phyloP scores from a whole-genome alignment of 2,888 invertebrate species.

The Apamea monoglypha region DNA sequence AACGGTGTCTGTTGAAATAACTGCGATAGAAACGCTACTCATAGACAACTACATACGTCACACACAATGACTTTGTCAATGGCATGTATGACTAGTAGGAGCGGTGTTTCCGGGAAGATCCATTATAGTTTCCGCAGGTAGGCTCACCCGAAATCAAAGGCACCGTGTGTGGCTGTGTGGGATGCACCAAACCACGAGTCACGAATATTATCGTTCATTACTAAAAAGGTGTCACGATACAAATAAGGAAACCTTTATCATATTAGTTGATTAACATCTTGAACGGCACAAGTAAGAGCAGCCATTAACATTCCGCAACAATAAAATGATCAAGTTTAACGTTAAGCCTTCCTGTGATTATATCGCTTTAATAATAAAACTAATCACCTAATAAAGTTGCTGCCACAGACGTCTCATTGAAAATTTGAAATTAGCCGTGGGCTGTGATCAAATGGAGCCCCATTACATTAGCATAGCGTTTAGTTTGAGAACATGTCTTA shows the following conservation, averaged over 20 bases:
- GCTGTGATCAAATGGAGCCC: slow-evolving; percentile 87
- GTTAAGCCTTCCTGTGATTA: slow-evolving; percentile 48
- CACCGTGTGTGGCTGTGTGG: slow-evolving; percentile 54
- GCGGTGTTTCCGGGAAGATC: slow-evolving; percentile 73
- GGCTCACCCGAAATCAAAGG: slow-evolving; percentile 45
- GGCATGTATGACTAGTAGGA: slow-evolving; percentile 58
- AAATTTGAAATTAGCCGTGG: slow-evolving; percentile 87
- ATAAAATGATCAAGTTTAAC: slow-evolving; percentile 42
- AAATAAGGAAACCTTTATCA: slow-evolving; percentile 57
- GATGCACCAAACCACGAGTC: slow-evolving; percentile 36
- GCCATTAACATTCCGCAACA: slow-evolving; percentile 57
- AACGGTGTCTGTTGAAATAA: slow-evolving; percentile 18
- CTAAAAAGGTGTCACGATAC: slow-evolving; percentile 38
- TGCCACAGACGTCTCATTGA: slow-evolving; percentile 86
- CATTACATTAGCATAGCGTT: slow-evolving; percentile 90
- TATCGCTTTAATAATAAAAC: slow-evolving; percentile 70
- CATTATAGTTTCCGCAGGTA: slow-evolving; percentile 66
- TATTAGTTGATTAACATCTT: slow-evolving; percentile 53
- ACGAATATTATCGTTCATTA: slow-evolving; percentile 39
- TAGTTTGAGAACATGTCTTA: slow-evolving; percentile 85
- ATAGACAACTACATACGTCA: slow-evolving; percentile 37
- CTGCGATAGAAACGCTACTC: slow-evolving; percentile 20
- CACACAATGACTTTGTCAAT: slow-evolving; percentile 71
- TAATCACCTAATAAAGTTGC: slow-evolving; percentile 83
- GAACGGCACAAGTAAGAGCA: slow-evolving; percentile 40